These are phyloP conservation scores for Arothron firmamentum DNA, from an alignment of 2,113 vertebrate genomes.

Conservation along the genomic window DNA sequence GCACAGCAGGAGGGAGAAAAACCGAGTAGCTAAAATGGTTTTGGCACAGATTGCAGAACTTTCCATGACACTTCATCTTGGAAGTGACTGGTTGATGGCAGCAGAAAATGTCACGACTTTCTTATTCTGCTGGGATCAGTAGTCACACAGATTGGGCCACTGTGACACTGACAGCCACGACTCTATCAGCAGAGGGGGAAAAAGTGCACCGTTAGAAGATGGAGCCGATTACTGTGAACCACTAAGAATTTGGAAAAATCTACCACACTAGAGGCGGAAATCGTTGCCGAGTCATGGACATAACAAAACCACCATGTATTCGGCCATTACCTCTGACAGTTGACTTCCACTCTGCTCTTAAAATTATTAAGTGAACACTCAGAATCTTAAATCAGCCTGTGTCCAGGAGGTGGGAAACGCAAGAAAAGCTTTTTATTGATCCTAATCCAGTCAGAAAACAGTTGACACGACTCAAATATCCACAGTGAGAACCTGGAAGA, in stretches of 20 bases:
- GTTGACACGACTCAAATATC: no score
- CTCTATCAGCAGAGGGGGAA: constrained; percentile 48
- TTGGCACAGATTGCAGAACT: constrained; percentile 35
- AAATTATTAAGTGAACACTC: background rate
- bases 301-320: constrained; percentile 13
- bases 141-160: constrained; percentile 44
- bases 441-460: no score
- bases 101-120: constrained; percentile 65
- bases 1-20: constrained; percentile 2
- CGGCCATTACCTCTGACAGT: constrained; percentile 10
- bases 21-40: constrained; percentile 27
- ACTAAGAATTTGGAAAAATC: constrained; percentile 11
- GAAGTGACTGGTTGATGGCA: constrained; percentile 56
- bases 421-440: no score
- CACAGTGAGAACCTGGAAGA: no score
- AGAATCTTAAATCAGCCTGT: background rate
- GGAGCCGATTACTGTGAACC: constrained; percentile 22
- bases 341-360: background rate
- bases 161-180: constrained; percentile 43
- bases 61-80: constrained; percentile 48
- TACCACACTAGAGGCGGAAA: constrained; percentile 23
- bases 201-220: constrained; percentile 26
- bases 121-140: constrained; percentile 54
- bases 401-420: no score
- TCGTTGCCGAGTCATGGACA: constrained; percentile 14